Evolutionary conservation across 1,140 invertebrate species (phyloP), one percentile per base, ranked within the genome.

Genomic region (Brachionus rubens): DNA sequence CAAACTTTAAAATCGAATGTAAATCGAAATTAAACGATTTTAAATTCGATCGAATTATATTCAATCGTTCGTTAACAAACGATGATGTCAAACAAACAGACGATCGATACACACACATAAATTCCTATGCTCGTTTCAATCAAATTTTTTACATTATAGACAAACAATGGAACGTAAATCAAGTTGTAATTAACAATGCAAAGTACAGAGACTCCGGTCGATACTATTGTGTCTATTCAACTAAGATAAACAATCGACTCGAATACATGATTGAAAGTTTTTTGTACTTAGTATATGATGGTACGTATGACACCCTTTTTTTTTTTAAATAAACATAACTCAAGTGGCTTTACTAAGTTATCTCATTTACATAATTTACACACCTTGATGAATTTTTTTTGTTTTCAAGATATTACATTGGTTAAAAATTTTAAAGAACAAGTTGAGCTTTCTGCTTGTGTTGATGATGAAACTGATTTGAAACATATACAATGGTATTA

Each of bases 401-500:
- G 3, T 46, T 46, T 46, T 14, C 9, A 65, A 65, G 59, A 65
- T 41, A 36, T 43, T 6, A 65, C 59, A 65, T 24, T 65, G 43
- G 26, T 65, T 9, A 65, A 65, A 43, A 65, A 65, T 65, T 65
- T 43, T 43, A 36, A 41, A 43, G 59, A 65, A 43, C 41, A 36
- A 65, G 59, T 65, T 12, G 68, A 72, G 46, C 68, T 72, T 6
- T 24, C 33, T 40, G 26, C 68, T 6, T 72, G 68, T 72, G 68
- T 72, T 9, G 59, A 65, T 65, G 43, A 43, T 43, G n/a, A 16
- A 19, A 30, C 14, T 1, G 10, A 59, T 19, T 65, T 36, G 2
- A 46, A 65, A 26, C 24, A 43, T 14, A n/a, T 65, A 24, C 59
- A 65, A 24, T 65, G 59, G 59, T 65, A 65, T 65, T 65, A 65